phyloP scores from a whole-genome alignment of 1,140 invertebrate genomes.

The Adoxophyes honmai region DNA sequence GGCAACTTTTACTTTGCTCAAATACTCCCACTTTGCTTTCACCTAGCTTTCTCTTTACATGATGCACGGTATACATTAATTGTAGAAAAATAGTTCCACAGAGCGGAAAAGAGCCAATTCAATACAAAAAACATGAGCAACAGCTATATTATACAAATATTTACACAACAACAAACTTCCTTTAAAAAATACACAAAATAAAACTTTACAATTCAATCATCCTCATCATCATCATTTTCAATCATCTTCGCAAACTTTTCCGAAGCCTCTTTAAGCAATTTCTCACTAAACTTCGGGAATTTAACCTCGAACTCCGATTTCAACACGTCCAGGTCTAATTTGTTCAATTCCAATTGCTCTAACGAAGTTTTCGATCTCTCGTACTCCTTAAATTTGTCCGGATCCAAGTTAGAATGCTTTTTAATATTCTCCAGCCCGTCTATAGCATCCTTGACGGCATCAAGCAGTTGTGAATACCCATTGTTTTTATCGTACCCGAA shows the following conservation, averaged over 20 bases:
- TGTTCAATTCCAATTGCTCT: slow-evolving; percentile 43
- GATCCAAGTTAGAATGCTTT: slow-evolving; percentile 50
- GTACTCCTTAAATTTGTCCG: slow-evolving; percentile 51
- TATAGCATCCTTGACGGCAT: slow-evolving; percentile 60
- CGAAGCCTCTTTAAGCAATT: slow-evolving; percentile 51
- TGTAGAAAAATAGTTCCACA: no score
- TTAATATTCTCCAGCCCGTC: slow-evolving; percentile 56
- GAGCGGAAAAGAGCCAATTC: no score
- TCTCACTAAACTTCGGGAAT: slow-evolving; percentile 55
- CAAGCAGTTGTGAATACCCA: slow-evolving; percentile 52
- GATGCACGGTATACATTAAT: no score
- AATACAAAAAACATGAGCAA: no score
- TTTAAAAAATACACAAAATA: no score
- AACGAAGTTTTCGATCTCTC: slow-evolving; percentile 35
- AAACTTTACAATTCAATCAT: neutral
- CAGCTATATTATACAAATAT: no score
- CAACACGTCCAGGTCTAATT: slow-evolving; percentile 49
- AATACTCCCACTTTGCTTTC: no score
- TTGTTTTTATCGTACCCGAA: slow-evolving; percentile 54
- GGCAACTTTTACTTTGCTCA: no score
- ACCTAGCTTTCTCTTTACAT: no score
- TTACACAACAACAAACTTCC: no score
- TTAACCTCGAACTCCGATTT: slow-evolving; percentile 47
- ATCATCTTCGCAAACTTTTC: slow-evolving; percentile 47
- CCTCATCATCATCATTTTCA: slow-evolving; percentile 26